Percentiles rank a stretch among this genome's conserved stretches.
These are phyloP conservation scores for Drosophila pseudotalamancana DNA, from an alignment of 2,888 invertebrate genomes.

Conservation along the genomic window DNA sequence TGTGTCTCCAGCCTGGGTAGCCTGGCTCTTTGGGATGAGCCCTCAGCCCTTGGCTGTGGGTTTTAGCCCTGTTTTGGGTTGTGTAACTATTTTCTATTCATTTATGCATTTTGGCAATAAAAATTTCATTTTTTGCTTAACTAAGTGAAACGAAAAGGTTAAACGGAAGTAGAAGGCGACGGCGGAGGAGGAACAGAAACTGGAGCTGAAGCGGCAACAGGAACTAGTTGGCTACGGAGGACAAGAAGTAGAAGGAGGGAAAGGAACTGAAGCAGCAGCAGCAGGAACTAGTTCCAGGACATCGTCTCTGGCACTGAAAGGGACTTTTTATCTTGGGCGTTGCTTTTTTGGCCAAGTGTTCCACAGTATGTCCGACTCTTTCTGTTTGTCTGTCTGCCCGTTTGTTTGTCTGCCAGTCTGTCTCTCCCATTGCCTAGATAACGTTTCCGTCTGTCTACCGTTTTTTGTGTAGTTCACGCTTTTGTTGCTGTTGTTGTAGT, in stretches of 20 bases:
- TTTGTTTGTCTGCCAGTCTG: constrained; percentile 4
- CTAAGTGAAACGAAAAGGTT: constrained; percentile 80
- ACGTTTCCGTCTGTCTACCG: constrained; percentile 63
- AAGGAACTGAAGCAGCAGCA: background rate
- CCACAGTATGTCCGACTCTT: constrained; percentile 14
- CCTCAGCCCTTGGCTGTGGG: constrained; percentile 10
- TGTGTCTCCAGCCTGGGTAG: constrained; percentile 4
- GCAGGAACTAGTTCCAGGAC: constrained; percentile 31
- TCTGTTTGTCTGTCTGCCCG: constrained; percentile 17
- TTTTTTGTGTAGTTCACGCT: constrained; percentile 33
- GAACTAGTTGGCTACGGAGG: background rate
- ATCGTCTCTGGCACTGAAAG: constrained; percentile 46
- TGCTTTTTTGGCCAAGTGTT: constrained; percentile 41
- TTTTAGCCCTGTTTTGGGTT: constrained; percentile 42
- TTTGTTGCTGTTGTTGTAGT: constrained; percentile 12
- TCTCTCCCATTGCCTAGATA: constrained; percentile 65
- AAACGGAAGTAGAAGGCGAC: constrained; percentile 35
- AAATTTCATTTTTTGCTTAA: constrained; percentile 77
- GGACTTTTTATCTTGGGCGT: constrained; percentile 63
- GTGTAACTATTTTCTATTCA: constrained; percentile 78
- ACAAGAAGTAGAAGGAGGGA: background rate
- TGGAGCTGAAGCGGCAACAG: background rate
- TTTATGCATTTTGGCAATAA: constrained; percentile 79
- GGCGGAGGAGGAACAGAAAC: background rate
- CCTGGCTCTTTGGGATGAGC: constrained; percentile 6